Evolutionary conservation across 2,888 invertebrate species (phyloP), one percentile per base, ranked within the genome.

Genomic region (Rhogogaster chlorosoma): DNA sequence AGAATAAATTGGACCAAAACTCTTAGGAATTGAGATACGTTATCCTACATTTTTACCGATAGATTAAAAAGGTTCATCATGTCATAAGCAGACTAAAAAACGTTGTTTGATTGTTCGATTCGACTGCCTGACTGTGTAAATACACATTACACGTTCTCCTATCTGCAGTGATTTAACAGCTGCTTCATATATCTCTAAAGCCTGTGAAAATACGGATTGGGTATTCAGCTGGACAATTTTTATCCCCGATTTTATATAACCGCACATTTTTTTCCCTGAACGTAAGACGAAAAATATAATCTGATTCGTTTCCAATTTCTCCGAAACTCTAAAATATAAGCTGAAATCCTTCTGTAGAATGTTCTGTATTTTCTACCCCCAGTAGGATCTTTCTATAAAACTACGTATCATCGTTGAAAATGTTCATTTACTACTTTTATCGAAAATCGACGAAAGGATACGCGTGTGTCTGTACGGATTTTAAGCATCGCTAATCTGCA

Each of bases 1-100:
- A 6, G 3, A 15, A 75, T 45, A 26, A 49, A 75, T 29, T 15
- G 15, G 9, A 49, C n/a, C n/a, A 4, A 10, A 75, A 32, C 26
- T 49, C n/a, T 75, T 49, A 7, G 18, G 29, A 29, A n/a, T 75
- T 7, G 49, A 3, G 49, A 26, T 15, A 18, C 18, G 15, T n/a
- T 49, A 4, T 75, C 15, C 12, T 26, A 29, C 15, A 49, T 49
- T 49, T 49, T 75, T 29, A 18, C 12, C 15, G 49, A 18, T 49
- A 75, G 75, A 75, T 29, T 49, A 75, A n/a, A 22, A 75, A 6
- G 49, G 49, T 75, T 75, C 53, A 32, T 77, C 77, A 77, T 77
- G n/a, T 53, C n/a, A 3, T 77, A 29, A 77, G 32, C 77, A 29
- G 9, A 29, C 10, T 49, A 15, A 12, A 64, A 75, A 75, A 75